Evolutionary conservation across 2,888 invertebrate species (phyloP), one percentile per base, ranked within the genome.

Genomic region (Ophion ellenae): DNA sequence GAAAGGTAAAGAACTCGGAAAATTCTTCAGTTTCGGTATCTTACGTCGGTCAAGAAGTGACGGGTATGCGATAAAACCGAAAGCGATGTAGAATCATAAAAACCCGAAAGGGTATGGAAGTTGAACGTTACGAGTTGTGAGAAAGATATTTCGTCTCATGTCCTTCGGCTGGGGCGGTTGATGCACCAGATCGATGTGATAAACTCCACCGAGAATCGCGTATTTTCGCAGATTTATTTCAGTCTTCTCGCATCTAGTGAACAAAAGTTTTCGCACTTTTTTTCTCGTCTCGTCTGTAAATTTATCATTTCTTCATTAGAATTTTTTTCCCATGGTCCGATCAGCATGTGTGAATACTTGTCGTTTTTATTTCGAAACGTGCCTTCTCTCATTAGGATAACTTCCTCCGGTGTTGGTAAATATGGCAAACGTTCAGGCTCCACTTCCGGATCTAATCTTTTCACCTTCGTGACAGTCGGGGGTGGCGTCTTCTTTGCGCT

Each of bases 161-260:
- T 94, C 94, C 86, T 96, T 96, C 0, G 97, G 96, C 89, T 98
- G 98, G 0, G 97, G 97, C 0, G 98, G 98, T 20, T 97, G 97
- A 75, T 96, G 95, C 76, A 97, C 94, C 71, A 97, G 94, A 90
- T 98, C 96, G 69, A 98, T 93, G 88, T 96, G 96, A 85, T 96
- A 96, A 0, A 97, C 95, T 0, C 98, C 98, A 0, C 97, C 97
- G 20, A 97, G 95, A 76, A 98, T 95, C 0, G 95, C 95, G 92
- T 96, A 97, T 91, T 97, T 97, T 66, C 98, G 95, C 75, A 98
- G 94, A 93, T 98, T 97, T 0, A 98, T 92, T 91, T 97, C 93
- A 17, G 90, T 92, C 73, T 92, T 92, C 53, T 91, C 91, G 81
- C 93, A 94, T 66, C 90, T 90, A 0, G 89, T 91, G 36, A 90